phyloP scores from a whole-genome alignment of 2,113 vertebrate genomes.

The Origma solitaria region DNA sequence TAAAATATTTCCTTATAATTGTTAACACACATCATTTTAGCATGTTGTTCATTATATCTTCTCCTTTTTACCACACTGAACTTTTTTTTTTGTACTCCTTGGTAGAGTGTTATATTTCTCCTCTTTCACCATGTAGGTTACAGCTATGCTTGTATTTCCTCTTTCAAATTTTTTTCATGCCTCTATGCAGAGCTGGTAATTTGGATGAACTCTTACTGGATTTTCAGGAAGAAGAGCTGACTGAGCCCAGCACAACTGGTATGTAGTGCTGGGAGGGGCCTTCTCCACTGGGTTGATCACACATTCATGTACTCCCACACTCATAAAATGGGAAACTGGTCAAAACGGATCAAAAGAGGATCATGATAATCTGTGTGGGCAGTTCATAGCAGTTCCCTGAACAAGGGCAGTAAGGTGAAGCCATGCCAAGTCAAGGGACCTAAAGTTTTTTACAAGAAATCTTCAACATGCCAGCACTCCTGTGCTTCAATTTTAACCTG shows the following conservation, averaged over 20 bases:
- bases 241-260: neutral
- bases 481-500: neutral
- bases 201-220: neutral
- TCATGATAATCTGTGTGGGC: neutral
- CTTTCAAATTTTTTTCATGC: neutral
- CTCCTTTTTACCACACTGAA: neutral
- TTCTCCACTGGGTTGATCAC: neutral
- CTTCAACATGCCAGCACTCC: neutral
- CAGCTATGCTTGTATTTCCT: neutral
- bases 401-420: neutral
- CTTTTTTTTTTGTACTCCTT: neutral
- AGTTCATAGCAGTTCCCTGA: neutral
- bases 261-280: neutral
- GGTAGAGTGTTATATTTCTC: neutral
- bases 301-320: fast-evolving
- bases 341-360: neutral
- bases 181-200: neutral
- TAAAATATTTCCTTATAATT: neutral
- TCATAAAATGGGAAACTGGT: neutral
- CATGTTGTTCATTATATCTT: neutral
- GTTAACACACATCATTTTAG: neutral
- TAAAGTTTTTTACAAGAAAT: neutral
- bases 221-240: neutral
- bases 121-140: neutral
- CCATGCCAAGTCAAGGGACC: neutral